phyloP scores from a whole-genome alignment of 2,113 vertebrate genomes.

The Sus scrofa region T2T-Sscrofa CM000819.6:119145001-119145500 shows the following conservation, averaged over 20 bases:
- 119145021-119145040: background rate
- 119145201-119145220: background rate
- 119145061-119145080: background rate
- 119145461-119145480: slow-evolving; percentile 7
- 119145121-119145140: background rate
- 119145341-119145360: background rate
- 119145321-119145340: background rate
- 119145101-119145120: background rate
- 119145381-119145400: background rate
- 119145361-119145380: background rate
- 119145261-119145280: background rate
- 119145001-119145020: background rate
- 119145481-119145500: background rate
- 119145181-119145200: background rate
- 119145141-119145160: background rate
- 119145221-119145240: background rate
- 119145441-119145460: slow-evolving; percentile 22
- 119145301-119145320: background rate
- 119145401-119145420: background rate
- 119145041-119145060: background rate
- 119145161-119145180: background rate
- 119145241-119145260: background rate
- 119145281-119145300: background rate
- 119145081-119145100: background rate
- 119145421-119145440: background rate